Evolutionary conservation across 2,888 invertebrate genomes (phyloP), one percentile per base, ranked within the genome.

Genomic region (Rhaphigaster nebulosa): DNA sequence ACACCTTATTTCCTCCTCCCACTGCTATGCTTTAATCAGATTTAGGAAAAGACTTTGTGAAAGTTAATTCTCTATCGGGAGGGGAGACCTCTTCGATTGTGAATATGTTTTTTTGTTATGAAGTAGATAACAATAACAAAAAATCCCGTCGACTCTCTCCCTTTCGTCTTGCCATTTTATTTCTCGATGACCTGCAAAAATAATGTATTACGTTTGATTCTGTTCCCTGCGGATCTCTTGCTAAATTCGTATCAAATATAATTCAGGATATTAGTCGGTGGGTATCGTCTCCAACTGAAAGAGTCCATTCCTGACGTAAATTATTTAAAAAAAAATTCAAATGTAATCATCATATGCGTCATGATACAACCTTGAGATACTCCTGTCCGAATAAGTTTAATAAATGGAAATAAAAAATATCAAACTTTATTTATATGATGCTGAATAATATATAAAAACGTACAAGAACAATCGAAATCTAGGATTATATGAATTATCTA

Each of bases 131-230:
- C 70, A 76, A 76, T 76, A 76, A 38, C 70, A 76, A 76, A 76
- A 76, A 76, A 76, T 76, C 34, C 38, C 34, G 70, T 34, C 34
- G 8, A 38, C 70, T 76, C 70, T 76, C 70, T 76, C 70, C 70
- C 34, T 76, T 76, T 76, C 70, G 70, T 76, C 70, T 76, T 76
- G 70, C 70, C 70, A 76, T 76, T 76, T 76, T 76, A 76, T 76
- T 76, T 76, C 70, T 76, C 8, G 70, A 76, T 76, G 70, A 76
- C 70, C 70, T 76, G 70, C 70, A 38, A 76, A 76, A 76, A 76
- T 76, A 38, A 38, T 38, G 70, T 76, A 76, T 76, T 76, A 76
- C 70, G 38, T 76, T 34, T 38, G 29, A 10, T 29, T 38, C 34
- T 76, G 20, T 76, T 76, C 8, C 13, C 38, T 1, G 34, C 12